A percentile compares a stretch with the other conserved stretches of the same genome.
Evolutionary conservation across 1,140 invertebrate species (phyloP).

Genomic region (Drosophila navojoa): DNA sequence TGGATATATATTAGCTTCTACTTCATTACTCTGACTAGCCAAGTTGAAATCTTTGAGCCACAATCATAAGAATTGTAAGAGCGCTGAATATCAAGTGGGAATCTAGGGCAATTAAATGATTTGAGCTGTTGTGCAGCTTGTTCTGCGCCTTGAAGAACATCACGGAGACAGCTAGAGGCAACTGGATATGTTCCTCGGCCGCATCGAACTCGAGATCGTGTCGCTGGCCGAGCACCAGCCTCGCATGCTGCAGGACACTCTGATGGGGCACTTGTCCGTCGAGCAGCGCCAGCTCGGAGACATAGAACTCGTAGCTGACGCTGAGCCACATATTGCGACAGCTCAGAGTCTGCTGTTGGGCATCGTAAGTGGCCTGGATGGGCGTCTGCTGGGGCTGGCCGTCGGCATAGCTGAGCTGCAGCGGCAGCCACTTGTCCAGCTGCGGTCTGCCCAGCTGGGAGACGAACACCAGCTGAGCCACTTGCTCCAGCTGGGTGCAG

Average conservation of each 20-base stretch:
- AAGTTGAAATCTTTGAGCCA: neutral
- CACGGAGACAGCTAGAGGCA: slow-evolving; percentile 64
- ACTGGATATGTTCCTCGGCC: slow-evolving; percentile 52
- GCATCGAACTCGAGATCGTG: slow-evolving; percentile 72
- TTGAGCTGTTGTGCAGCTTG: slow-evolving; percentile 4
- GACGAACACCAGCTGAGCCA: slow-evolving; percentile 42
- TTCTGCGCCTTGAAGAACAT: slow-evolving; percentile 61
- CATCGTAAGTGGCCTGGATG: slow-evolving; percentile 49
- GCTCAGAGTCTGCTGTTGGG: slow-evolving; percentile 50
- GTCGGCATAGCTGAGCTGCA: slow-evolving; percentile 47
- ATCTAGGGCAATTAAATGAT: neutral
- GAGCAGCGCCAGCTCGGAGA: slow-evolving; percentile 34
- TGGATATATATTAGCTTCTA: neutral
- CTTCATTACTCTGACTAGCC: neutral
- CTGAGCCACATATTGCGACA: slow-evolving; percentile 74
- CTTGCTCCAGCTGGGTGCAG: slow-evolving; percentile 30
- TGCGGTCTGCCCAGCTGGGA: slow-evolving; percentile 70
- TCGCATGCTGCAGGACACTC: slow-evolving; percentile 54
- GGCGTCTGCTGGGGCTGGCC: slow-evolving; percentile 11
- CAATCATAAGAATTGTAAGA: neutral
- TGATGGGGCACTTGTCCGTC: slow-evolving; percentile 50
- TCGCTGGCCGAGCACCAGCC: slow-evolving; percentile 58
- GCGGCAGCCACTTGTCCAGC: slow-evolving; percentile 58
- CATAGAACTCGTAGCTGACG: slow-evolving; percentile 71
- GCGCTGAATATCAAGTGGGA: neutral